These are phyloP conservation scores for Dynastes maya DNA, from an alignment of 2,888 invertebrate genomes.

Conservation along the genomic window DNA sequence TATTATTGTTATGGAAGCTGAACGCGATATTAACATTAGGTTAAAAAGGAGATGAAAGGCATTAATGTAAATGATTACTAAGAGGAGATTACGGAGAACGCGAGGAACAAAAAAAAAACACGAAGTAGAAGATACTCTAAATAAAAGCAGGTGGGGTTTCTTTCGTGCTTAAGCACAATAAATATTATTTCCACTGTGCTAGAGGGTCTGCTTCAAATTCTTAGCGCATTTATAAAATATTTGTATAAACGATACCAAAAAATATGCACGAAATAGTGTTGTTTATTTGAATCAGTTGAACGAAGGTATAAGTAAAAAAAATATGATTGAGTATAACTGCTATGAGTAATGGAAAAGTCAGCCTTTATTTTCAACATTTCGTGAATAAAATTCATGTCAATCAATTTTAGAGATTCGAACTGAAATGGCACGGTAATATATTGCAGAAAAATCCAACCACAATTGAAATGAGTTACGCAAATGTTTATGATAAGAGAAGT, in stretches of 20 bases:
- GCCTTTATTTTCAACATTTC: background rate
- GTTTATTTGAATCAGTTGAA: slow-evolving; percentile 20
- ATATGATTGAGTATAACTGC: background rate
- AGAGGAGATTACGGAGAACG: slow-evolving; percentile 26
- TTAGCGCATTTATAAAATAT: slow-evolving; percentile 40
- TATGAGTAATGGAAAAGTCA: slow-evolving; percentile 19
- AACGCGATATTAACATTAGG: slow-evolving; percentile 35
- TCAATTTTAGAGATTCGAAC: background rate
- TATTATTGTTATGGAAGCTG: slow-evolving; percentile 41
- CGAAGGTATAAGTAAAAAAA: background rate
- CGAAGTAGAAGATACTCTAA: slow-evolving; percentile 24
- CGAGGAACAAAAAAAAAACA: slow-evolving; percentile 15
- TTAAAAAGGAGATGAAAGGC: slow-evolving; percentile 42
- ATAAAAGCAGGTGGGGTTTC: slow-evolving; percentile 43
- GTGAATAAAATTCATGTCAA: slow-evolving; percentile 6
- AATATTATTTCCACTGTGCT: slow-evolving; percentile 33
- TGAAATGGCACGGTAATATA: background rate
- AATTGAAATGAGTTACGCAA: too few relatives aligned
- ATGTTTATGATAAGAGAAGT: too few relatives aligned
- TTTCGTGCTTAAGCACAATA: slow-evolving; percentile 34
- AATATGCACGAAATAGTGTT: slow-evolving; percentile 24
- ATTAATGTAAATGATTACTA: slow-evolving; percentile 45
- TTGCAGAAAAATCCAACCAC: background rate
- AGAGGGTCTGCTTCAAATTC: slow-evolving; percentile 34
- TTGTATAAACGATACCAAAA: slow-evolving; percentile 34